A percentile compares a stretch with the other conserved stretches of the same genome.
Conservation (phyloP, 2,113 vertebrate genomes). For the Beaufortia kweichowensis region DNA sequence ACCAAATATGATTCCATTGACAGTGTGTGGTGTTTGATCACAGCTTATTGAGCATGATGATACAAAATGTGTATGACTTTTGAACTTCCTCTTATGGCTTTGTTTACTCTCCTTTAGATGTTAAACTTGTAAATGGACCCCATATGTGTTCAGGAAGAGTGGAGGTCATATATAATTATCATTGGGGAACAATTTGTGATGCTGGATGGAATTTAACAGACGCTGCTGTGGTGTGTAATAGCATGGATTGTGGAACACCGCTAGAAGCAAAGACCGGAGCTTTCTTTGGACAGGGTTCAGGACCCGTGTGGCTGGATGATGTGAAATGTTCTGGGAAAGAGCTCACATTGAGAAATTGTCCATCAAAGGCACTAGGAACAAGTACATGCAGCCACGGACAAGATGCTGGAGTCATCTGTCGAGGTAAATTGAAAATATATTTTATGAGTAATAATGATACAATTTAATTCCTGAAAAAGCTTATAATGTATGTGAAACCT, state of each 20-base stretch:
- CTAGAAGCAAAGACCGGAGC: background rate
- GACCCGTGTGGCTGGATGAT: background rate
- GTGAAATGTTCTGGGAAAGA: background rate
- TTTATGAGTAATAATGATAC: background rate
- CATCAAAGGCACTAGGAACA: background rate
- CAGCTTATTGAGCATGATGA: too few relatives aligned
- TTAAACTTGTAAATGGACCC: background rate
- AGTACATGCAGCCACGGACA: background rate
- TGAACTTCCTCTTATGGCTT: too few relatives aligned
- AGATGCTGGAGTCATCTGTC: background rate
- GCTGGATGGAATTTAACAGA: background rate
- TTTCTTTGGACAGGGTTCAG: conserved; percentile 13
- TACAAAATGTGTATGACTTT: too few relatives aligned
- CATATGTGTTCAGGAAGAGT: conserved; percentile 25
- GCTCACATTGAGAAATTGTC: background rate
- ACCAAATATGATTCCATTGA: too few relatives aligned
- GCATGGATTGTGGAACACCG: background rate
- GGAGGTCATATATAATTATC: background rate
- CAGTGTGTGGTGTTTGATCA: too few relatives aligned
- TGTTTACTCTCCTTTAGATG: too few relatives aligned
- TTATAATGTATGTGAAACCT: background rate
- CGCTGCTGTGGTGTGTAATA: conserved; percentile 34
- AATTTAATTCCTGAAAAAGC: background rate
- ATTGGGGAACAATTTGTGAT: conserved; percentile 17
- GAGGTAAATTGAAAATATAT: background rate